Base-by-base conservation (phyloP, 2,113 vertebrate species). In the Apaloderma vittatum region DNA sequence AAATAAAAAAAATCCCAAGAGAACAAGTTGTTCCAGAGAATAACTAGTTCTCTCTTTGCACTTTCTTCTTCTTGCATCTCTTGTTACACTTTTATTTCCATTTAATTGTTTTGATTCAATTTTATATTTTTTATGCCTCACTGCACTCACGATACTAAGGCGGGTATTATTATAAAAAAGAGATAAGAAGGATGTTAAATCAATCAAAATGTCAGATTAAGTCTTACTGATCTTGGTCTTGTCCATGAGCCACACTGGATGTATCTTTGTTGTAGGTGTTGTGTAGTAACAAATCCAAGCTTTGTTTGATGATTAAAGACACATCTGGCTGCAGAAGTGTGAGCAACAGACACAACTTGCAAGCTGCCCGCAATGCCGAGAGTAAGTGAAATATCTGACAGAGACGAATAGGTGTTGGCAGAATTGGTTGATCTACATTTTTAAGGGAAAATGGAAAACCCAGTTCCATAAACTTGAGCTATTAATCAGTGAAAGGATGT, bases 381-480 rank as follows among this genome's bases (percentile, higher is more conserved):
- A 79, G 40, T 63, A 85, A 34, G 17, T 71, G 6, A 77, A 96
- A 76, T 73, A 26, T 77, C 46, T 94, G 37, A 48, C 36, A 65
- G 23, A 82, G 21, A 81, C 43, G 34, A 94, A 74, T 34, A 18
- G 29, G 15, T 43, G 22, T 26, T 52, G 16, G 34, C 27, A 95
- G 94, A 95, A 89, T 16, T 88, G 20, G 14, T 92, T 51, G 36
- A n/a, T 90, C 34, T 59, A 11, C 19, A 79, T 93, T 97, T 96
- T 87, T 34, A 93, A 72, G 37, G 21, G 22, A 91, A 88, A 92
- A 80, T 34, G 76, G 15, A 94, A 96, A 84, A 30, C 75, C 61
- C 14, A 45, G 26, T 57, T 96, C 45, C 55, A 32, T 51, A 83
- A 77, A 45, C 48, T 37, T 94, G 36, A 88, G n/a, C 46, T 88